A percentile compares a stretch with the other conserved stretches of the same genome.
Conservation (phyloP, 2,797 vertebrate species). For the Pyrocephalus nanus region DNA sequence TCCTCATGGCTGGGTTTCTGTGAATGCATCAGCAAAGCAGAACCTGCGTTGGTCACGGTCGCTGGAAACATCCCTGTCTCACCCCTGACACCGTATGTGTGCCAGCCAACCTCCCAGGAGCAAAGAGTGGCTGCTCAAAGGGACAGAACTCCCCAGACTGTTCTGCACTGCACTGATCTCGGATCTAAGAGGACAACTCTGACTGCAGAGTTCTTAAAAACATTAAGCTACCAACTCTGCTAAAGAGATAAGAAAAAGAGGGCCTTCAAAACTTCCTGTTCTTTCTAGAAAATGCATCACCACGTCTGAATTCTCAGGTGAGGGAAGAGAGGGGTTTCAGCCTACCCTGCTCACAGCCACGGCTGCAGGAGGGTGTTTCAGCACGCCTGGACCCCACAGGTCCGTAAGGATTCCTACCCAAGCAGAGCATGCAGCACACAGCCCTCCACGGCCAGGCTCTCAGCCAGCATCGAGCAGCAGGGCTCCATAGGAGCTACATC, state of each 20-base stretch:
- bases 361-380: neutral
- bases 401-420: neutral
- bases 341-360: neutral
- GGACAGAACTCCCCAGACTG: neutral
- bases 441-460: neutral
- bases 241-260: neutral
- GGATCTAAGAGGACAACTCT: neutral
- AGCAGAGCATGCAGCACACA: constrained; percentile 36
- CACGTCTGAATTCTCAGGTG: fast-evolving
- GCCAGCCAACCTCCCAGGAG: neutral
- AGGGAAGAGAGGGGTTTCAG: neutral
- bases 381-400: neutral
- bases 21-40: neutral
- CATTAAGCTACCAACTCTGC: neutral
- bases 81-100: neutral
- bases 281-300: neutral
- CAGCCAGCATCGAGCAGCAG: neutral
- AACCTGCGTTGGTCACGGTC: fast-evolving
- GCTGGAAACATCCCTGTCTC: neutral
- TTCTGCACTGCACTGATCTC: neutral
- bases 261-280: neutral
- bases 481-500: constrained; percentile 60
- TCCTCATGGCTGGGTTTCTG: constrained; percentile 23
- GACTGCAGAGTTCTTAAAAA: neutral
- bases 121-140: neutral